A percentile compares a stretch with the other conserved stretches of the same genome.
Conservation (phyloP, 2,888 invertebrate species). For the Andricus quercusramuli region DNA sequence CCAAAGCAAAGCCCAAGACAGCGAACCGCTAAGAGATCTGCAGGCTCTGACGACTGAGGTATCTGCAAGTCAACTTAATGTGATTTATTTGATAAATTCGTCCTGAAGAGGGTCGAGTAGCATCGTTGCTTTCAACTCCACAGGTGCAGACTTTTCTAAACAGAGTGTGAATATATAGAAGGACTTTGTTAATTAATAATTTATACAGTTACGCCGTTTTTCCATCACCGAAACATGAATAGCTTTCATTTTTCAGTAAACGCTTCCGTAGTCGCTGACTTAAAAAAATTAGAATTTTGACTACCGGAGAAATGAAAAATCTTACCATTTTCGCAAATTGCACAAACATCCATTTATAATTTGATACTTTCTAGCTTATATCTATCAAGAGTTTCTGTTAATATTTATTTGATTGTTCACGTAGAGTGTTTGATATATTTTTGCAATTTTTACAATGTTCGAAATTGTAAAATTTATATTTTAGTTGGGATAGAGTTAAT, state of each 20-base stretch:
- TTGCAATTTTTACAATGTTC: conserved; percentile 13
- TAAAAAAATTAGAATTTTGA: not conserved
- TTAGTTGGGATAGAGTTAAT: not conserved
- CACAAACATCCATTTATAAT: conserved; percentile 7
- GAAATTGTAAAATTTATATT: not conserved
- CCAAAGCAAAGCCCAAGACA: conserved; percentile 87
- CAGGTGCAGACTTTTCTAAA: not conserved
- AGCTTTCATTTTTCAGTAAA: not conserved
- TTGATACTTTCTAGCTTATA: conserved; percentile 4
- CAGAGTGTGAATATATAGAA: not conserved
- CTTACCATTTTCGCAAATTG: not conserved
- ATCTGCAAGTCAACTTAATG: conserved; percentile 43
- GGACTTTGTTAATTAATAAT: not conserved
- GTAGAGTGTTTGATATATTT: not conserved
- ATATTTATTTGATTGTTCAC: conserved; percentile 19
- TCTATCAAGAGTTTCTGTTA: not conserved
- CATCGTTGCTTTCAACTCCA: not conserved
- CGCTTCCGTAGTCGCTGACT: not conserved
- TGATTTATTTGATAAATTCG: conserved; percentile 43
- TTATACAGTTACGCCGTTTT: not conserved
- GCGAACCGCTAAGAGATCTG: conserved; percentile 88
- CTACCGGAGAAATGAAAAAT: not conserved
- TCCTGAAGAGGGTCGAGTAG: not conserved
- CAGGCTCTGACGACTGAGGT: conserved; percentile 84
- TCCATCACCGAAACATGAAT: not conserved